Conservation (phyloP, 2,797 vertebrate genomes). For the Pelochelys cantorii region DNA sequence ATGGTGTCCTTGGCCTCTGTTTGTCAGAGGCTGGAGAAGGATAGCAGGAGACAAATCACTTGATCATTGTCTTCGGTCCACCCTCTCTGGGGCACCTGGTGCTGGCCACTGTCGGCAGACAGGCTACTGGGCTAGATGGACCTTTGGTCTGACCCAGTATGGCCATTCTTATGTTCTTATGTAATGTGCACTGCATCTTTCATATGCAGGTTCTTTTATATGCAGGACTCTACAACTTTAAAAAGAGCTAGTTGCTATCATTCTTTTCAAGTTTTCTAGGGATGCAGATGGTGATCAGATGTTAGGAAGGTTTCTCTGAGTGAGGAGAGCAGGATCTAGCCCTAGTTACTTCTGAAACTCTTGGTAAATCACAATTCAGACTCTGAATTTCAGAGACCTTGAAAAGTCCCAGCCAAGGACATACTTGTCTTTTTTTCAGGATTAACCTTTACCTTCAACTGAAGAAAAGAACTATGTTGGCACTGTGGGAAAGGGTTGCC, state of each 20-base stretch:
- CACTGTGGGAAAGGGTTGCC: conserved; percentile 46
- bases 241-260: not conserved
- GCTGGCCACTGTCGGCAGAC: too few relatives aligned
- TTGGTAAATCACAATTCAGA: not conserved
- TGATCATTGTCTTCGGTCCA: too few relatives aligned
- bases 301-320: not conserved
- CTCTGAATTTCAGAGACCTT: not conserved
- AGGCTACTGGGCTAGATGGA: too few relatives aligned
- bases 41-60: too few relatives aligned
- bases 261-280: not conserved
- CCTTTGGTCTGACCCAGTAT: too few relatives aligned
- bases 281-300: not conserved
- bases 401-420: conserved; percentile 3
- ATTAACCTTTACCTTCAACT: conserved; percentile 65
- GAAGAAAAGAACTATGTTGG: conserved; percentile 59
- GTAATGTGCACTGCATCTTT: conserved; percentile 36
- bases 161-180: too few relatives aligned
- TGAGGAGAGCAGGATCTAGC: not conserved
- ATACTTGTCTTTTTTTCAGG: conserved; percentile 37
- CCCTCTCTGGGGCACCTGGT: too few relatives aligned
- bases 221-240: not conserved
- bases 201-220: conserved; percentile 49
- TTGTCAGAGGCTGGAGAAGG: too few relatives aligned
- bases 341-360: not conserved
- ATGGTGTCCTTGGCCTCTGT: too few relatives aligned